Conservation (phyloP, 1,140 invertebrate genomes). For the Zaprionus tsacasi region DNA sequence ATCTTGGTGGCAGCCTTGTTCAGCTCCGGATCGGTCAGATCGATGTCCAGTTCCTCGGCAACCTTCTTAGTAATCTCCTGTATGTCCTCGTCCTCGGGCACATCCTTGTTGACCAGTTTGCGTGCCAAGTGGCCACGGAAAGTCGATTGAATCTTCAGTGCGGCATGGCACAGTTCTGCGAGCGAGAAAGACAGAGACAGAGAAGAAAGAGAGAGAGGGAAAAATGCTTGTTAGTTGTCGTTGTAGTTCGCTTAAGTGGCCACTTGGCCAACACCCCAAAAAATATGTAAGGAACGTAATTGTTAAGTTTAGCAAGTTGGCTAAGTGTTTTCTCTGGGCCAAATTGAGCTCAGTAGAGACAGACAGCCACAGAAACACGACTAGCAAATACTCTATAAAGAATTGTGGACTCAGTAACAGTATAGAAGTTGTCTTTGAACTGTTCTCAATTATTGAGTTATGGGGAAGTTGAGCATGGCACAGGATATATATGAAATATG, state of each 20-base stretch:
- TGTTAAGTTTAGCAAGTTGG: slow-evolving; percentile 31
- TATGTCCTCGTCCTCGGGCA: slow-evolving; percentile 84
- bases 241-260: slow-evolving; percentile 42
- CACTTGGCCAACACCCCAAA: slow-evolving; percentile 54
- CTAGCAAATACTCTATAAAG: neutral
- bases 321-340: slow-evolving; percentile 26
- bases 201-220: neutral
- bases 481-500: too few species aligned
- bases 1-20: slow-evolving; percentile 97
- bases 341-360: slow-evolving; percentile 4
- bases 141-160: slow-evolving; percentile 96
- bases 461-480: too few species aligned
- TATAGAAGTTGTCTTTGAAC: too few species aligned
- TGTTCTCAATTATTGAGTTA: too few species aligned
- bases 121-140: slow-evolving; percentile 95
- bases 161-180: slow-evolving; percentile 93
- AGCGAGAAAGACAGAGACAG: slow-evolving; percentile 45
- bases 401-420: too few species aligned
- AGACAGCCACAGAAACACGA: neutral
- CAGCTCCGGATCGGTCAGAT: slow-evolving; percentile 93
- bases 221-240: slow-evolving; percentile 13
- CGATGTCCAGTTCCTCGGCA: slow-evolving; percentile 90
- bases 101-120: slow-evolving; percentile 87
- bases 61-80: slow-evolving; percentile 84
- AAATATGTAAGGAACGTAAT: slow-evolving; percentile 32